Evolutionary conservation across 2,113 vertebrate genomes (phyloP).

Genomic region (Pogonocichla stellata): DNA sequence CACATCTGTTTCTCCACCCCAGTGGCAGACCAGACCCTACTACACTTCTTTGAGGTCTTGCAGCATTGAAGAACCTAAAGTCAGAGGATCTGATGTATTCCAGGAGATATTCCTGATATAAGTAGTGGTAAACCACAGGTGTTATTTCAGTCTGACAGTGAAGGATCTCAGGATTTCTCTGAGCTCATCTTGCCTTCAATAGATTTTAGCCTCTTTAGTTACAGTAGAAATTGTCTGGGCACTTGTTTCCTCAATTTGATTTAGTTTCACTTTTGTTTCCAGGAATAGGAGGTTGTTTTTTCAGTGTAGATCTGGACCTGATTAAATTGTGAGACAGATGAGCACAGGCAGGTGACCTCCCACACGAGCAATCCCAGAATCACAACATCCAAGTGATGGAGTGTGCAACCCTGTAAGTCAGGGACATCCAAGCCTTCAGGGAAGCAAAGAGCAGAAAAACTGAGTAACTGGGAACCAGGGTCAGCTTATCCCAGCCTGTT

Average conservation of each 20-base stretch:
- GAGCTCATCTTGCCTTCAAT: not conserved
- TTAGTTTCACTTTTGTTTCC: not conserved
- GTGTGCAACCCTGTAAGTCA: accelerated
- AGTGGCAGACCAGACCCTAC: not conserved
- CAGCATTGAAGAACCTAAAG: not conserved
- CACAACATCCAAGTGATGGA: not conserved
- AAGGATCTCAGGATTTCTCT: not conserved
- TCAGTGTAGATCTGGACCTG: not conserved
- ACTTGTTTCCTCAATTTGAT: not conserved
- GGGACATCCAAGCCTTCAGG: not conserved
- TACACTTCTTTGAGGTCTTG: not conserved
- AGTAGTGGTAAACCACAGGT: not conserved
- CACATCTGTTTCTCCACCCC: not conserved
- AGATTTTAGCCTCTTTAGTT: not conserved
- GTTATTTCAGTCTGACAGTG: not conserved
- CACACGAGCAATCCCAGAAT: not conserved
- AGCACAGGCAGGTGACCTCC: not conserved
- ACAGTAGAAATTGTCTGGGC: not conserved
- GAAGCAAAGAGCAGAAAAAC: not conserved
- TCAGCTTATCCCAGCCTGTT: not conserved
- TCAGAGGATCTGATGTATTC: not conserved
- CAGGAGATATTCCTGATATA: not conserved
- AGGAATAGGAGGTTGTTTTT: not conserved
- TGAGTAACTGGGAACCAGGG: not conserved
- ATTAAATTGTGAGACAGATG: not conserved